Evolutionary conservation across 2,113 vertebrate genomes (phyloP).

Genomic region (Sitta europaea): DNA sequence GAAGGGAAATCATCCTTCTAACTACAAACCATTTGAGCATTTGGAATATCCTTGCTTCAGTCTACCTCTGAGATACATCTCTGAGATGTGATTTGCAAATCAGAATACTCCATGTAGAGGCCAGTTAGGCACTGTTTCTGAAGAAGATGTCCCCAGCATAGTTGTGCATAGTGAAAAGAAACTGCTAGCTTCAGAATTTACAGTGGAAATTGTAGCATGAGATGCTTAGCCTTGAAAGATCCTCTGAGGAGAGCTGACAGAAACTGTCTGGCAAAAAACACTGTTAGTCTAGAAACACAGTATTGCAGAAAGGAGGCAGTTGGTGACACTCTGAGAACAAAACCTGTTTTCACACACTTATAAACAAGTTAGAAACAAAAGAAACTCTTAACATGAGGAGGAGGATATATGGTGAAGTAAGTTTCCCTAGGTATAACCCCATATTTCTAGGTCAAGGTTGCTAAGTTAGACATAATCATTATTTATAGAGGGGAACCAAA

Average conservation of each 20-base stretch:
- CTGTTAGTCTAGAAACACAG: not conserved
- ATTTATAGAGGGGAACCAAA: not conserved
- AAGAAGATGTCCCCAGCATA: not conserved
- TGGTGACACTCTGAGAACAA: not conserved
- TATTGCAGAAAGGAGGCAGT: not conserved
- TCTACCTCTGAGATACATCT: not conserved
- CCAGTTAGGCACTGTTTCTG: not conserved
- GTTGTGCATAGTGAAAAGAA: not conserved
- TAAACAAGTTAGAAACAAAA: not conserved
- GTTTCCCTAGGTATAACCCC: not conserved
- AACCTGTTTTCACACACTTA: not conserved
- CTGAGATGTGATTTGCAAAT: not conserved
- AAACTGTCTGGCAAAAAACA: not conserved
- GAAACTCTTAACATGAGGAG: not conserved
- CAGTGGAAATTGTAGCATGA: not conserved
- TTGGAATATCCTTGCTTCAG: not conserved
- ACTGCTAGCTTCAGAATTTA: not conserved
- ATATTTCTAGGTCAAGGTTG: not conserved
- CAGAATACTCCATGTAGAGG: not conserved
- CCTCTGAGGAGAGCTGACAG: not conserved
- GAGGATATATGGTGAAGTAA: not conserved
- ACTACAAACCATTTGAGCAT: not conserved
- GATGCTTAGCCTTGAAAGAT: not conserved
- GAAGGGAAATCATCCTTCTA: not conserved
- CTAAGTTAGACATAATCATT: not conserved